Percentiles rank a stretch among this genome's conserved stretches.
These are phyloP conservation scores for Branchinecta lindahli DNA, from an alignment of 1,140 invertebrate genomes.

Conservation along the genomic window DNA sequence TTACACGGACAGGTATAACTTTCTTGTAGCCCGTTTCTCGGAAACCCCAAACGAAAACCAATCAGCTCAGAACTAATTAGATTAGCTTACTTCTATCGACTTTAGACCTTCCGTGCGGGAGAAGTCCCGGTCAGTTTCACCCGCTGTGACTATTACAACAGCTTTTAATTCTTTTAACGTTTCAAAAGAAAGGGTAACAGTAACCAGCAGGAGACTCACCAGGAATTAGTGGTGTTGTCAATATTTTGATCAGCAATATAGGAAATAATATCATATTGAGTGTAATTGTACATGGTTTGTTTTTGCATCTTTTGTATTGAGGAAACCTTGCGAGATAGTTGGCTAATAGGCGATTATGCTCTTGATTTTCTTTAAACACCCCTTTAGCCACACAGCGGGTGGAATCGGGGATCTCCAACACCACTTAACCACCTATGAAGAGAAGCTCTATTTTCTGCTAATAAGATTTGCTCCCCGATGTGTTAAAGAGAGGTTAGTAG, in stretches of 20 bases:
- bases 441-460: not conserved
- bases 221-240: no score
- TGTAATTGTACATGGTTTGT: no score
- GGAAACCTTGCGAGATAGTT: no score
- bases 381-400: not conserved
- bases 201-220: not conserved
- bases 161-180: constrained; percentile 10
- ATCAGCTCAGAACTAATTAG: not conserved
- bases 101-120: no score
- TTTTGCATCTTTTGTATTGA: no score
- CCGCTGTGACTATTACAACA: not conserved
- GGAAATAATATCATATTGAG: no score
- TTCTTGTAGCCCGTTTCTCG: no score
- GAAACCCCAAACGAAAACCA: not conserved
- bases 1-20: no score
- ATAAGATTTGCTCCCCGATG: constrained; percentile 1
- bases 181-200: not conserved
- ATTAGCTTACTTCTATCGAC: not conserved
- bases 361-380: not conserved
- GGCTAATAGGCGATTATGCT: no score
- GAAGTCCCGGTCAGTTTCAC: no score
- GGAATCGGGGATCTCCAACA: not conserved
- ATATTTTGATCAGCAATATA: no score
- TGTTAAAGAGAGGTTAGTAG: not conserved
- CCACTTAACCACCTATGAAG: not conserved